Conservation (phyloP, 2,888 invertebrate genomes). For the Ommatoiulus sabulosus region DNA sequence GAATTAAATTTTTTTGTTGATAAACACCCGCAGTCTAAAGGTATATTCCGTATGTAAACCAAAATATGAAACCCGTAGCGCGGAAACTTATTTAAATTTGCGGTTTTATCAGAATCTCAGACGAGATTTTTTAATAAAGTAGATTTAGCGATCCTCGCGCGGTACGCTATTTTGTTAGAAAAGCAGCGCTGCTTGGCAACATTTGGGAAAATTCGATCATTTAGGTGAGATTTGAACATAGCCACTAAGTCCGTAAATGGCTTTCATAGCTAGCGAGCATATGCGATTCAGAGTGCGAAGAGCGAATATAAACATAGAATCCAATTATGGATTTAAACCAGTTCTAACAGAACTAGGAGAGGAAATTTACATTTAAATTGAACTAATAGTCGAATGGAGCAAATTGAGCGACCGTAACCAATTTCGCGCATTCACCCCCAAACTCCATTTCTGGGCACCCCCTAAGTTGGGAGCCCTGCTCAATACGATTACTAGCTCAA, state of each 20-base stretch:
- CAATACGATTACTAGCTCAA: too few species aligned
- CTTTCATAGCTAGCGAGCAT: constrained; percentile 11
- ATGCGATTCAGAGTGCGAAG: not conserved
- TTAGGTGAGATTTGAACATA: constrained; percentile 37
- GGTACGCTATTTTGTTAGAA: not conserved
- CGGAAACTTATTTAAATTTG: not conserved
- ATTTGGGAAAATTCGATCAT: constrained; percentile 13
- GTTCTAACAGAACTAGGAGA: constrained; percentile 9
- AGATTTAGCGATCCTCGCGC: not conserved
- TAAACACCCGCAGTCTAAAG: not conserved
- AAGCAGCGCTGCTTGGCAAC: not conserved
- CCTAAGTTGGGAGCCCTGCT: not conserved
- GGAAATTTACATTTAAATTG: constrained; percentile 44
- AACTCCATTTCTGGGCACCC: not conserved
- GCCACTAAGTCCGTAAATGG: constrained; percentile 39
- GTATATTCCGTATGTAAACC: not conserved
- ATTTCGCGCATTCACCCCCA: not conserved
- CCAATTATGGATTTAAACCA: constrained; percentile 48
- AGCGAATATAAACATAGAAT: constrained; percentile 30
- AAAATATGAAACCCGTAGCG: not conserved
- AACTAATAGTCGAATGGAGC: constrained; percentile 10
- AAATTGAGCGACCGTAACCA: not conserved
- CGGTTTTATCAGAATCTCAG: constrained; percentile 8
- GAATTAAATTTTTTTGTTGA: not conserved
- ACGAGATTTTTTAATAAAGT: constrained; percentile 10